Percentiles rank a stretch among this genome's conserved stretches.
Conservation (phyloP, 1,140 invertebrate species). For the Heliconius melpomene region DNA sequence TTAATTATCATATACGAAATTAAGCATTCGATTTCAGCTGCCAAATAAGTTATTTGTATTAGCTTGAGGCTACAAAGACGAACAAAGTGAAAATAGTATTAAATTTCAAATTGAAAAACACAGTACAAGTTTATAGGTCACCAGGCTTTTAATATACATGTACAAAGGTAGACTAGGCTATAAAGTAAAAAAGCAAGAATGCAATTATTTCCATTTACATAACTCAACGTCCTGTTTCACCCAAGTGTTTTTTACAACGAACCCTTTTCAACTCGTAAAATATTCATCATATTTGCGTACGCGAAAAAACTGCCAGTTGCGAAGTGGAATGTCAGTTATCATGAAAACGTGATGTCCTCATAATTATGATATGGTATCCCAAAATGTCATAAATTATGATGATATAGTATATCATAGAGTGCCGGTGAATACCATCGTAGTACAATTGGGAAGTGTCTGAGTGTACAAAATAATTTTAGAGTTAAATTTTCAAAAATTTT, state of each 20-base stretch:
- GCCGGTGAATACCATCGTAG: neutral
- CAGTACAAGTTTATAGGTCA: neutral
- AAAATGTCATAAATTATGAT: neutral
- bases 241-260: conserved; percentile 34
- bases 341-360: conserved; percentile 1
- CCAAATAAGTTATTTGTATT: no score
- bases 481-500: no score
- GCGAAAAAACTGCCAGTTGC: conserved; percentile 33
- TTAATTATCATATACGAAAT: no score
- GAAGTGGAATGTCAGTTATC: conserved; percentile 28
- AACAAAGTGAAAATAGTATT: neutral
- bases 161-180: neutral
- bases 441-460: no score
- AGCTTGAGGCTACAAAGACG: neutral
- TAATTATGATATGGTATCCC: neutral
- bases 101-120: neutral
- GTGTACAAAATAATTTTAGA: no score
- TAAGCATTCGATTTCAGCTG: no score
- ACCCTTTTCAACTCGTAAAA: conserved; percentile 41
- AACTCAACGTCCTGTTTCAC: conserved; percentile 34
- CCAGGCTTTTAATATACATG: neutral
- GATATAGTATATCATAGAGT: no score
- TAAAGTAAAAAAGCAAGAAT: conserved; percentile 23
- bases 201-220: conserved; percentile 39
- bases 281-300: conserved; percentile 40